Evolutionary conservation across 2,888 invertebrate species (phyloP).

Genomic region (Uropetala carovei): DNA sequence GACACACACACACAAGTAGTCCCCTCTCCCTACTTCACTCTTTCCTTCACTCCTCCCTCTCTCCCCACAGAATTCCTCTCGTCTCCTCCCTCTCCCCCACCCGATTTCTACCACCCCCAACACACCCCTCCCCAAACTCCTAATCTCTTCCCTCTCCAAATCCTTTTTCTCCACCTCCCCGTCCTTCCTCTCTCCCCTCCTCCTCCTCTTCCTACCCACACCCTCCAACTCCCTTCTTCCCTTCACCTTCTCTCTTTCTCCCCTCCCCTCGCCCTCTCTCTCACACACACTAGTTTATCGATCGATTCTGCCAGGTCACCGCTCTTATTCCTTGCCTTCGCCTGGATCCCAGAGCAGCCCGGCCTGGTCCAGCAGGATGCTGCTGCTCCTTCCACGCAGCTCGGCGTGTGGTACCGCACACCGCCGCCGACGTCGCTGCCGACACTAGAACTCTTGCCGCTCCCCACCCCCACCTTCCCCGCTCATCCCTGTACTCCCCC

Average conservation of each 20-base stretch:
- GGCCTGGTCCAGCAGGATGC: constrained; percentile 54
- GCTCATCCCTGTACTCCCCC: too few species aligned
- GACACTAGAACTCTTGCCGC: background rate
- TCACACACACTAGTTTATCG: constrained; percentile 52
- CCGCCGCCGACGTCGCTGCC: constrained; percentile 54
- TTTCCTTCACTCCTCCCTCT: background rate
- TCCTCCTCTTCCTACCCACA: background rate
- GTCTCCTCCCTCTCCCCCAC: background rate
- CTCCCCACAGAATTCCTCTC: background rate
- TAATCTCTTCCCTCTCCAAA: constrained; percentile 2
- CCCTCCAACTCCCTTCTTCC: background rate
- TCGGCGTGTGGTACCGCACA: constrained; percentile 40
- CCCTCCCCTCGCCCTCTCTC: background rate
- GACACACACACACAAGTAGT: background rate
- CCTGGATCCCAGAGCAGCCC: background rate
- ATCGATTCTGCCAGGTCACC: constrained; percentile 62
- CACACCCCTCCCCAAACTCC: background rate
- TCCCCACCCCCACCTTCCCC: background rate
- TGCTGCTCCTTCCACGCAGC: constrained; percentile 36
- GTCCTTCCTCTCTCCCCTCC: constrained; percentile 25
- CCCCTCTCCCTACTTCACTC: background rate
- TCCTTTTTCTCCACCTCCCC: background rate
- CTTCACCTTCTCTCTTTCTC: background rate
- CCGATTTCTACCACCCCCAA: background rate
- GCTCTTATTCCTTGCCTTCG: constrained; percentile 34